Conservation (phyloP, 53 echinoderm and acorn worm genomes). For the Astropecten irregularis region DNA sequence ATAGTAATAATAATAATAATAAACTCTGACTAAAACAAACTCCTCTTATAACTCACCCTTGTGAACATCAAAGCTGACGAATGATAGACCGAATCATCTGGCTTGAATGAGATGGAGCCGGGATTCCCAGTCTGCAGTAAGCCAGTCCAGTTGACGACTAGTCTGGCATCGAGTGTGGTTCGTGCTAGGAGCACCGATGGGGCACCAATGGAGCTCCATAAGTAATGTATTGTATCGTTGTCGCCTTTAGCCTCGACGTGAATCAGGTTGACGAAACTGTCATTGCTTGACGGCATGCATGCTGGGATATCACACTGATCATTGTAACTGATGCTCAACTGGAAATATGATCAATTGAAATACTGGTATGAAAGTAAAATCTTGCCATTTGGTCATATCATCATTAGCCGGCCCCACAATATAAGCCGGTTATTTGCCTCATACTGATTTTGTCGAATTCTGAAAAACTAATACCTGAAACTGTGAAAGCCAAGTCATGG, state of each 20-base stretch:
- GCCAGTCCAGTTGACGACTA: conserved; percentile 77
- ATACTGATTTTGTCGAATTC: too few relatives aligned
- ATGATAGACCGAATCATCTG: conserved; percentile 57
- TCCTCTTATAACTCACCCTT: conserved; percentile 82
- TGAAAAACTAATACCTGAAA: too few relatives aligned
- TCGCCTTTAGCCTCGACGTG: conserved; percentile 72
- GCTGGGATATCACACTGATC: conserved; percentile 78
- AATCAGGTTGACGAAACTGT: conserved; percentile 65
- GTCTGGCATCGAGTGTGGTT: conserved; percentile 55
- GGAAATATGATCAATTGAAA: too few relatives aligned
- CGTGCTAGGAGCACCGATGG: conserved; percentile 73
- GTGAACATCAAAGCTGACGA: conserved; percentile 71
- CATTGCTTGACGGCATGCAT: conserved; percentile 41
- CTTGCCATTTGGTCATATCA: too few relatives aligned
- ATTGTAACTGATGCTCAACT: conserved; percentile 81
- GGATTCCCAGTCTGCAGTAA: conserved; percentile 28
- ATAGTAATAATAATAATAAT: too few relatives aligned
- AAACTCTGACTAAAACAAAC: too few relatives aligned
- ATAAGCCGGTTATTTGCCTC: too few relatives aligned
- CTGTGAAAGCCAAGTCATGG: too few relatives aligned
- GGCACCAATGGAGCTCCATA: conserved; percentile 93
- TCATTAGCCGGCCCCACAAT: too few relatives aligned
- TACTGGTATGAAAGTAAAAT: too few relatives aligned
- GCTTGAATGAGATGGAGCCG: conserved; percentile 68
- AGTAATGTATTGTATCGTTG: conserved; percentile 77